Percentiles rank a stretch among this genome's conserved stretches.
These are phyloP conservation scores for Nyctereutes procyonoides DNA, from an alignment of 2,113 vertebrate genomes.

Conservation along the genomic window DNA sequence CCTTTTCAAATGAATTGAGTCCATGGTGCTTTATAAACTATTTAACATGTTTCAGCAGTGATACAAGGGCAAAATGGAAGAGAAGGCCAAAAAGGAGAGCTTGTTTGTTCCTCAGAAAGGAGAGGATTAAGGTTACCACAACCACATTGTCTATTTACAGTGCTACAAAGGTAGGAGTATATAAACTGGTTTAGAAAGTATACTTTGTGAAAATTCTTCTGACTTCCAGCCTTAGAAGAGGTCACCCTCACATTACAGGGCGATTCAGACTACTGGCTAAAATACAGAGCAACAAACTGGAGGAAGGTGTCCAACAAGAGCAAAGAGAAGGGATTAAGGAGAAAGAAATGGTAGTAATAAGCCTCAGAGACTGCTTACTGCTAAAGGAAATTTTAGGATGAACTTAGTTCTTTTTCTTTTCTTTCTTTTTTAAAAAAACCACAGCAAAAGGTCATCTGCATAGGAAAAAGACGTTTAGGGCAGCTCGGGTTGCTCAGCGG, in stretches of 20 bases:
- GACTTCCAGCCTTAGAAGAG: background rate
- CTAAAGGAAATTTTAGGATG: slow-evolving; percentile 8
- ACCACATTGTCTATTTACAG: background rate
- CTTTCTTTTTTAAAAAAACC: background rate
- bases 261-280: background rate
- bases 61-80: background rate
- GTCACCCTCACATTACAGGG: no score
- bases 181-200: background rate
- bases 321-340: background rate
- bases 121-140: background rate
- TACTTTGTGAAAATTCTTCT: background rate
- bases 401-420: background rate
- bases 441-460: background rate
- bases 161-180: background rate
- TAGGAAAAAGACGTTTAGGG: background rate
- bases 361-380: background rate
- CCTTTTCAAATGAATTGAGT: slow-evolving; percentile 3
- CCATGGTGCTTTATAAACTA: background rate
- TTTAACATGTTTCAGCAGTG: background rate
- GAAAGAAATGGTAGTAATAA: background rate
- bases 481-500: no score
- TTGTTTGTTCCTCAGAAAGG: background rate
- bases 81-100: background rate
- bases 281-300: background rate
- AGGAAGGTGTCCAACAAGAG: background rate